These are phyloP conservation scores for Chirona hameri DNA, from an alignment of 2,888 invertebrate species.

Conservation along the genomic window DNA sequence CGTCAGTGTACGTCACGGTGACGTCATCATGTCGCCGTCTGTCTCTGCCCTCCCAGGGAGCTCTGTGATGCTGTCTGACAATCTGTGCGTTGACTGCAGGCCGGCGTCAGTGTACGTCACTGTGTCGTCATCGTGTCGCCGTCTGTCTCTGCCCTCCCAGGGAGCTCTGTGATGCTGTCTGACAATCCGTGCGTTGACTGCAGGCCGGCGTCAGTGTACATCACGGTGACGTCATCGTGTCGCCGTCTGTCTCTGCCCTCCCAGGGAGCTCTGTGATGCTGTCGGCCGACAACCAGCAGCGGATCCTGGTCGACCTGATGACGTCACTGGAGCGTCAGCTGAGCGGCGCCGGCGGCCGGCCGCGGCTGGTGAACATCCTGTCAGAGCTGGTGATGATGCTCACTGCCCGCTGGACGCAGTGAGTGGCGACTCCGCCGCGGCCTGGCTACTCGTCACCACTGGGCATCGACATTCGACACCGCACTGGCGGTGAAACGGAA, in stretches of 20 bases:
- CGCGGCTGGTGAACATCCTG: slow-evolving; percentile 11
- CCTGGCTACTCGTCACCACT: not conserved
- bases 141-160: not conserved
- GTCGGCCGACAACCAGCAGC: not conserved
- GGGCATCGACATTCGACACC: no score
- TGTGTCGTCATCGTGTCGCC: not conserved
- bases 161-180: not conserved
- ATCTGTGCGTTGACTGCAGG: no score
- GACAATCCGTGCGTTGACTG: no score
- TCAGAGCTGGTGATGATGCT: slow-evolving; percentile 23
- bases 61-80: not conserved
- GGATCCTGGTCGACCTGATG: not conserved
- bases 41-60: not conserved
- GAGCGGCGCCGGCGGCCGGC: not conserved
- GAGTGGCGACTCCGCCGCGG: not conserved
- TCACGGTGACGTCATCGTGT: no score
- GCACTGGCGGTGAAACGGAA: no score
- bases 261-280: not conserved
- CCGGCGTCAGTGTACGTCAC: no score
- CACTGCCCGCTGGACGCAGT: not conserved
- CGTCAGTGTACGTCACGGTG: no score
- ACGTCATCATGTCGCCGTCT: no score
- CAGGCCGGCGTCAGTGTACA: no score
- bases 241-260: not conserved
- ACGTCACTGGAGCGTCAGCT: not conserved